These are phyloP conservation scores for Thalpophila matura DNA, from an alignment of 2,888 invertebrate species.

Conservation along the genomic window DNA sequence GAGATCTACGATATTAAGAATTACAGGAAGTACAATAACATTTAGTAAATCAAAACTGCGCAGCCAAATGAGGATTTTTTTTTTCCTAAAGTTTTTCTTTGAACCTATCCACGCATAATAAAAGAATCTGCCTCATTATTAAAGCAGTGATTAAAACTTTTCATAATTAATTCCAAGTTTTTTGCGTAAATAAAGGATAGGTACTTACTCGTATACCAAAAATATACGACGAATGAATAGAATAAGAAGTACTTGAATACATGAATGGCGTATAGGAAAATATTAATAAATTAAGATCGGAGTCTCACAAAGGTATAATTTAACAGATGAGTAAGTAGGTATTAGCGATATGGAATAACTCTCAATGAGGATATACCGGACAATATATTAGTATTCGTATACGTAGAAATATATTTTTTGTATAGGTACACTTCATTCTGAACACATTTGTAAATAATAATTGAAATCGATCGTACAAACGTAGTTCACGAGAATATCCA, in stretches of 20 bases:
- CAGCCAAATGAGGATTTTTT: too few relatives aligned
- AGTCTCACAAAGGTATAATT: background rate
- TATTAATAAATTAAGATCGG: background rate
- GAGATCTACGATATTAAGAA: too few relatives aligned
- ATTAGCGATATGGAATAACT: background rate
- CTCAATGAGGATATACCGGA: constrained; percentile 1
- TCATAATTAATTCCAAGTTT: background rate
- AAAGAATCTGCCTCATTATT: background rate
- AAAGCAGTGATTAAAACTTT: too few relatives aligned
- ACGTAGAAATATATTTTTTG: background rate
- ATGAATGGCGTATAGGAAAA: background rate
- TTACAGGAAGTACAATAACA: too few relatives aligned
- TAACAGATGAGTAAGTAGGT: background rate
- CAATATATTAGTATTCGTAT: background rate
- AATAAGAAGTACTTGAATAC: background rate
- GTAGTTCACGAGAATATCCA: too few relatives aligned
- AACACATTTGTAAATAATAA: too few relatives aligned
- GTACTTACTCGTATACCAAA: background rate
- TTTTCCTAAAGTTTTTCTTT: background rate
- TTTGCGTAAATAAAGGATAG: background rate
- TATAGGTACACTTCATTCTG: background rate
- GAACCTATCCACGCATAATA: background rate
- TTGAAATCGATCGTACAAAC: too few relatives aligned
- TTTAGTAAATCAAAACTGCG: too few relatives aligned
- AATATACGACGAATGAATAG: background rate